Evolutionary conservation across 2,888 invertebrate species (phyloP).

Genomic region (Monoplex corrugatus): DNA sequence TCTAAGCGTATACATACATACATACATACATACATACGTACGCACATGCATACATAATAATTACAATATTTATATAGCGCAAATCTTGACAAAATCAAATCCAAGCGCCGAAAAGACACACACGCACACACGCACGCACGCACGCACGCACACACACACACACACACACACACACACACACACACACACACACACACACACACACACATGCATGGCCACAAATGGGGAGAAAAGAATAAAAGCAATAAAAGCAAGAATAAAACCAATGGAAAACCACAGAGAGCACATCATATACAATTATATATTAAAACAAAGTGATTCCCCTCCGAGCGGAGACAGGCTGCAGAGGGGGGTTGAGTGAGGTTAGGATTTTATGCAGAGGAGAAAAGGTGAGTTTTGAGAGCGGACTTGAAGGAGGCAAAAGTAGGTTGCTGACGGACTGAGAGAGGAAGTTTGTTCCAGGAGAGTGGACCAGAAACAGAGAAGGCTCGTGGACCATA

Average conservation of each 20-base stretch:
- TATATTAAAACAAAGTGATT: not conserved
- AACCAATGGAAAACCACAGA: too few species aligned
- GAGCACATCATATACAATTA: not conserved
- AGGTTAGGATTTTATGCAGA: not conserved
- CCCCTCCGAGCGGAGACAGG: too few species aligned
- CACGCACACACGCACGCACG: not conserved
- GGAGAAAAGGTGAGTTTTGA: not conserved
- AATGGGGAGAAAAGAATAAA: too few species aligned
- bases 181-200: slow-evolving; percentile 21
- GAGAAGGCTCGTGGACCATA: too few species aligned
- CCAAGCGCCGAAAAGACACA: not conserved
- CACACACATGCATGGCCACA: not conserved
- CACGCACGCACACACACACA: not conserved
- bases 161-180: not conserved
- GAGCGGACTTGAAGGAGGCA: too few species aligned
- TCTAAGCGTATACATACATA: not conserved
- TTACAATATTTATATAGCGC: too few species aligned
- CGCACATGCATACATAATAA: not conserved
- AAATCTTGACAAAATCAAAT: too few species aligned
- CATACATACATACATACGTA: slow-evolving; percentile 13
- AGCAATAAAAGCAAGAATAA: too few species aligned
- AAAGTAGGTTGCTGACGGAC: too few species aligned
- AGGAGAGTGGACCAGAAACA: too few species aligned
- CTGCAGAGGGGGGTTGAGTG: not conserved
- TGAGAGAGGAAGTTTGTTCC: too few species aligned